Conservation (phyloP, 2,113 vertebrate genomes). For the Oxyura jamaicensis region DNA sequence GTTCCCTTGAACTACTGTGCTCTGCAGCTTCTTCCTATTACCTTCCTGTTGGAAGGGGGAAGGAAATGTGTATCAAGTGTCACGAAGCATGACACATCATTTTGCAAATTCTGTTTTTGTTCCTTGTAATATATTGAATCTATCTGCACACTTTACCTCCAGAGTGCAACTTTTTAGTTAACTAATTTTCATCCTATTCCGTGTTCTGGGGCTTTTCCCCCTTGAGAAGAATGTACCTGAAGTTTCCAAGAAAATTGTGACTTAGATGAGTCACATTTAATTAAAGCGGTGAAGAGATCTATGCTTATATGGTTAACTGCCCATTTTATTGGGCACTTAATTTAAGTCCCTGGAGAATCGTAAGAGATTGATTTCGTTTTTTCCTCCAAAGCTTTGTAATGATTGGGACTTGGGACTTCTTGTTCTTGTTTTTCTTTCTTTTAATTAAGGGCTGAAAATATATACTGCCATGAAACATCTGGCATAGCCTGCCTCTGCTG, state of each 20-base stretch:
- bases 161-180: neutral
- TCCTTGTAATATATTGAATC: neutral
- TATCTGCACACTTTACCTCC: neutral
- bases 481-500: neutral
- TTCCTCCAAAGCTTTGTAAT: neutral
- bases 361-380: slow-evolving; percentile 22
- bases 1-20: neutral
- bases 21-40: neutral
- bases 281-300: slow-evolving; percentile 43
- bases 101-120: neutral
- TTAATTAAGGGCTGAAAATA: slow-evolving; percentile 39
- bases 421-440: neutral
- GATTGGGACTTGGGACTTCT: neutral
- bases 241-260: neutral
- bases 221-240: neutral
- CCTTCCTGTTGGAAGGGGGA: neutral
- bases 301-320: slow-evolving; percentile 31
- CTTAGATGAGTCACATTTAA: slow-evolving; percentile 29
- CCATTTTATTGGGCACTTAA: slow-evolving; percentile 31
- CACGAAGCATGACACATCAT: neutral
- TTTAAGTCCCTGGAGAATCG: slow-evolving; percentile 6
- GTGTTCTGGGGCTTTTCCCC: rapidly evolving
- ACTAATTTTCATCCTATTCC: neutral
- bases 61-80: neutral
- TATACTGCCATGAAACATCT: neutral